Conservation (phyloP, 1,140 invertebrate species). For the Pseudomyrmex pallidus region DNA sequence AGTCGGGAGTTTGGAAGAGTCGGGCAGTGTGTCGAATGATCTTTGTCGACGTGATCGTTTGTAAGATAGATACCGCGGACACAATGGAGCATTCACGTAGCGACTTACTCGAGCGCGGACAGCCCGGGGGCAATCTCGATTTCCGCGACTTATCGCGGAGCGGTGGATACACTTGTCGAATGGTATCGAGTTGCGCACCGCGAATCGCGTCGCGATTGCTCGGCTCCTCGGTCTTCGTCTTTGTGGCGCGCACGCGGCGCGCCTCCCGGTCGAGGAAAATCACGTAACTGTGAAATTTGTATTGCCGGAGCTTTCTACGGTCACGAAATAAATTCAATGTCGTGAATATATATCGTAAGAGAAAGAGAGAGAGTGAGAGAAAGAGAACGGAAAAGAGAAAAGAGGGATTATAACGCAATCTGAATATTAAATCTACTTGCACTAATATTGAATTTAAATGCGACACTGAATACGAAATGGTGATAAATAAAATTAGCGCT, state of each 20-base stretch:
- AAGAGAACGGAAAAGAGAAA: too few species aligned
- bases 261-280: neutral
- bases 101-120: neutral
- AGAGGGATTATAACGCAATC: too few species aligned
- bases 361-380: too few species aligned
- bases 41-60: constrained; percentile 51
- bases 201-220: constrained; percentile 30
- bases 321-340: constrained; percentile 2
- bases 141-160: constrained; percentile 47
- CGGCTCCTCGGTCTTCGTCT: neutral
- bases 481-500: too few species aligned
- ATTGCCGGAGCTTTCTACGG: neutral
- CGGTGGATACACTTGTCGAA: constrained; percentile 46
- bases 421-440: too few species aligned
- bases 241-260: neutral
- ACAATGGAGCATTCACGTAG: constrained; percentile 45
- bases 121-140: constrained; percentile 26
- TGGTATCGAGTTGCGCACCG: neutral
- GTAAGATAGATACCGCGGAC: constrained; percentile 50
- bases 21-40: constrained; percentile 22
- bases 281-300: neutral
- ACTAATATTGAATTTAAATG: too few species aligned
- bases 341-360: neutral
- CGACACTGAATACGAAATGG: too few species aligned
- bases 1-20: constrained; percentile 27